A percentile compares a stretch with the other conserved stretches of the same genome.
Conservation (phyloP, 2,797 vertebrate species). For the Acridotheres tristis region DNA sequence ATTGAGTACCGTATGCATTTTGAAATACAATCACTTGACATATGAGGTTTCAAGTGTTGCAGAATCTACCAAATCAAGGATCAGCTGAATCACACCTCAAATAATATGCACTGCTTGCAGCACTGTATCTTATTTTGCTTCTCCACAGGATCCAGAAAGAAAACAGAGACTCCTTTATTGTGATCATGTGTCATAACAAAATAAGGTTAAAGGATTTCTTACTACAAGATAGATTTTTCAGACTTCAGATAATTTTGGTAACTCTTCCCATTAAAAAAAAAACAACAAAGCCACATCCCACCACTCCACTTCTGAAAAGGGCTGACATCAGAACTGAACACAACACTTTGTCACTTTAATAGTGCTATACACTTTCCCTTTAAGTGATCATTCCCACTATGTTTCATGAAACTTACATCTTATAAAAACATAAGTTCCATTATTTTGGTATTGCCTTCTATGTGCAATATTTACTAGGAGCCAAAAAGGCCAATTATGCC, state of each 20-base stretch:
- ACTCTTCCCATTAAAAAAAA: background rate
- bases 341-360: background rate
- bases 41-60: background rate
- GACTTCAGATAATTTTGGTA: background rate
- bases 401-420: background rate
- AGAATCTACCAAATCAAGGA: background rate
- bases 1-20: accelerated
- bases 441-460: background rate
- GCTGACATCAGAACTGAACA: background rate
- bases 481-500: background rate
- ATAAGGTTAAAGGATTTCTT: background rate
- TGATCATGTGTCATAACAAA: background rate
- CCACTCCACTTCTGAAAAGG: background rate
- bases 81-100: background rate
- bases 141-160: background rate
- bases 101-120: background rate
- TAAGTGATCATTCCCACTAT: background rate
- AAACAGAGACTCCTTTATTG: background rate
- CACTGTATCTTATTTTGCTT: background rate
- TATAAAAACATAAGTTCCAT: background rate
- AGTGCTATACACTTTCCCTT: background rate
- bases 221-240: background rate
- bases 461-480: background rate
- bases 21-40: background rate
- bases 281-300: background rate